Base-by-base conservation (phyloP, 2,797 vertebrate genomes). In the Myiotriccus ornatus region DNA sequence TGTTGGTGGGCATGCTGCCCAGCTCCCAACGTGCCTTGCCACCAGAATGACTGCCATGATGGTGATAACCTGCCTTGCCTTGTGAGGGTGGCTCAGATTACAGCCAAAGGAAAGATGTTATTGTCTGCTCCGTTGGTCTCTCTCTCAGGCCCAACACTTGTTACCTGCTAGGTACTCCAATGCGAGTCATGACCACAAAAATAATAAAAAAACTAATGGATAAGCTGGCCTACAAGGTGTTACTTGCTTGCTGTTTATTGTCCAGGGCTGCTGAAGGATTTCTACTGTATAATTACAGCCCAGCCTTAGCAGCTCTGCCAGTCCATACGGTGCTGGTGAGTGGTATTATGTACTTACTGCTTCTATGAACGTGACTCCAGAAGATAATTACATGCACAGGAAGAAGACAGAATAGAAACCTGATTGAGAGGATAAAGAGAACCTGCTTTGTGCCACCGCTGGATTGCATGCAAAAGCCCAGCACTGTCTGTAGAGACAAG, bases 221-320 rank as follows among this genome's bases (percentile, higher is more conserved):
- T n/a, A 94, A 63, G 19, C 63, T 87, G 81, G 21, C 23, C 64
- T 79, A 37, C 47, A 90, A 76, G 63, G 84, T 82, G 22, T 52
- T 95, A 12, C 71, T 69, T 86, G 84, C 52, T 93, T 68, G 35
- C 69, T 84, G n/a, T 92, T 91, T 84, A 46, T 57, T 87, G 68
- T 70, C 71, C 76, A 75, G 62, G 53, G 24, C 62, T 68, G 50
- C 76, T 78, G 50, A 49, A 84, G 76, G 35, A 62, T 76, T 71
- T 70, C 87, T 76, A 63, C 63, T 34, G 12, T 56, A 11, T 82
- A 79, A 93, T 95, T 93, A 92, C 30, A 87, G 59, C n/a, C 55
- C 67, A 81, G 46, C 43, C 39, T 70, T n/a, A 79, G 80, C 78
- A 92, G 57, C 56, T 74, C 64, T 68, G 46, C n/a, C 79, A 81